These are phyloP conservation scores for Yasuhikotakia modesta DNA, from an alignment of 2,797 vertebrate species.

Conservation along the genomic window DNA sequence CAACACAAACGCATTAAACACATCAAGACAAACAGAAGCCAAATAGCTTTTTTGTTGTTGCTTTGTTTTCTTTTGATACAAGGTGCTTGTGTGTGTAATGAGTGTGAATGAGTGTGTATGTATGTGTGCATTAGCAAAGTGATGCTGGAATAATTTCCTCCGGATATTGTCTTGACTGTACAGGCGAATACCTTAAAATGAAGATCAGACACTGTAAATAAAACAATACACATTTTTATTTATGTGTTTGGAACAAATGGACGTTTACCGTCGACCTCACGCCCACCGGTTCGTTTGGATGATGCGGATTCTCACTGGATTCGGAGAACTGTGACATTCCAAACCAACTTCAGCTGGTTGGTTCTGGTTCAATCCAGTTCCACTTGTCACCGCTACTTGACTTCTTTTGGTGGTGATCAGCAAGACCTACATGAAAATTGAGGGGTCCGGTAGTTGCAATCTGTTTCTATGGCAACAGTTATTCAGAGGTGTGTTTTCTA, in stretches of 20 bases:
- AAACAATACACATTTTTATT: slow-evolving; percentile 43
- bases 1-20: slow-evolving; percentile 40
- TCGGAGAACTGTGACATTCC: slow-evolving; percentile 14
- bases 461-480: slow-evolving; percentile 29
- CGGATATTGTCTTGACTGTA: slow-evolving; percentile 32
- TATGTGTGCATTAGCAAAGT: slow-evolving; percentile 36
- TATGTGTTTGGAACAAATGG: slow-evolving; percentile 5
- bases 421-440: slow-evolving; percentile 28
- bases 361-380: slow-evolving; percentile 20
- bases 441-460: slow-evolving; percentile 26
- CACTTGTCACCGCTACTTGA: slow-evolving; percentile 4
- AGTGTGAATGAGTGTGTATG: background rate
- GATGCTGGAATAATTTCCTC: slow-evolving; percentile 34
- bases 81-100: slow-evolving; percentile 31
- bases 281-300: slow-evolving; percentile 15
- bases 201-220: slow-evolving; percentile 47
- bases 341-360: slow-evolving; percentile 10
- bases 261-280: slow-evolving; percentile 12
- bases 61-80: slow-evolving; percentile 41
- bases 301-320: slow-evolving; percentile 20
- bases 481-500: slow-evolving; percentile 22
- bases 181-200: slow-evolving; percentile 17
- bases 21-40: slow-evolving; percentile 42
- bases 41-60: slow-evolving; percentile 42
- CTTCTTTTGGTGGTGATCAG: slow-evolving; percentile 30